Evolutionary conservation across 2,797 vertebrate genomes (phyloP), one percentile per base, ranked within the genome.

Genomic region (Antrozous pallidus): DNA sequence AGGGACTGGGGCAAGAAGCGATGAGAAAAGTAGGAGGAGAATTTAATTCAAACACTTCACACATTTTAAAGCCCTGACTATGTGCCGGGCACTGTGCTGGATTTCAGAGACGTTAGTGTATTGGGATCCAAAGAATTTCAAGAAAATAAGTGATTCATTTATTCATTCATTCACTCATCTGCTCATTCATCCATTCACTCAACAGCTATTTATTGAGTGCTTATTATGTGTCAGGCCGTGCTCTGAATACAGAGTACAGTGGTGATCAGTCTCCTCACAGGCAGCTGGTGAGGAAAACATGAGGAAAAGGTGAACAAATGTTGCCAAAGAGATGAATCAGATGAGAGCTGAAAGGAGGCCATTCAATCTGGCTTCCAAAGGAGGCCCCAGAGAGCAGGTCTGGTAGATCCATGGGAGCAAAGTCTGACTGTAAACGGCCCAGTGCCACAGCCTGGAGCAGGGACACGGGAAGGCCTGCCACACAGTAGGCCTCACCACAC

Each of bases 211-310:
- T 90, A 28, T 12, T 58, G 40, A 67, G 22, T 14, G 40, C 9
- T 65, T 61, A 18, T 45, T 65, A 31, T 6, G 54, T 81, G 36
- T 28, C 31, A 83, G 81, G 36, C 24, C 17, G 38, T 49, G 31
- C 73, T 77, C 54, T 94, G 73, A 81, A 83, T 67, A 69, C 49
- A 54, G 24, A 89, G 31, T 6, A 40, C 49, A 14, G 36, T 65
- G 18, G 11, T 10, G n/a, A 70, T 71, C 31, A 36, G 17, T 40
- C 26, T 88, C 36, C 31, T 22, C 24, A 28, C 42, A 49, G 3
- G 69, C 20, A 81, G n/a, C 70, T 2, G 14, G 16, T 26, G 74
- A 94, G 22, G 51, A 80, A 42, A 24, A 45, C 11, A 45, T 0
- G n/a, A 49, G 13, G 70, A 83, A 45, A 40, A 61, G 65, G 14